Base-by-base conservation (phyloP, 2,888 invertebrate genomes). In the Deroplatys truncata region DNA sequence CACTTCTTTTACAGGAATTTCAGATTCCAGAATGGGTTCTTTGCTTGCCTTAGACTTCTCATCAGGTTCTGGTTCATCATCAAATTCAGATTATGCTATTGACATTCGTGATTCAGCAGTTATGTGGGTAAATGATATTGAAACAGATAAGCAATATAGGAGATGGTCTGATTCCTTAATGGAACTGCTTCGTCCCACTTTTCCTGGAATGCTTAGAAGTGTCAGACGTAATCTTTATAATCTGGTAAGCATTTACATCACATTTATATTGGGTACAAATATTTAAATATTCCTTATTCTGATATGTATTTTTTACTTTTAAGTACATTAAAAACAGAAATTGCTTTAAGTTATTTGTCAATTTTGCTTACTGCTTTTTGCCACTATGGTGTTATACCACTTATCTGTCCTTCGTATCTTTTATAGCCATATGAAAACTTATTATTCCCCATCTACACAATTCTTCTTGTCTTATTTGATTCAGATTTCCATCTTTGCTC, bases 151-250 rank as follows among this genome's bases (percentile, higher is more conserved):
- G 84, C 96, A 97, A 91, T 99, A 99, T 93, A 95, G 95, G 49
- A 95, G 97, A 89, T 99, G 99, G 99, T 97, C 98, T 0, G 94
- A 96, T 1, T 97, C 97, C 82, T 95, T 98, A 89, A 97, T 97
- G 94, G 98, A 99, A 92, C 94, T 99, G 91, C 94, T 99, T 91
- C 95, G 99, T 90, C 99, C 99, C n/a, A 98, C 98, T 0, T 99
- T 98, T 93, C 99, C 99, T 0, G 99, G 99, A 89, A 99, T 99
- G 98, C 94, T 99, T 90, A 95, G 99, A 91, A 98, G 97, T 92
- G 95, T 98, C 92, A 95, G 97, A 90, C 96, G 97, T 92, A 98
- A 98, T 94, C 95, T 99, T 35, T 98, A 97, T 92, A 97, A 98
- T 93, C 95, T 98, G 93, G 97, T 96, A 93, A 94, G 94, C 72